A percentile compares a stretch with the other conserved stretches of the same genome.
Conservation (phyloP, 2,888 invertebrate species). For the Meta bourneti region DNA sequence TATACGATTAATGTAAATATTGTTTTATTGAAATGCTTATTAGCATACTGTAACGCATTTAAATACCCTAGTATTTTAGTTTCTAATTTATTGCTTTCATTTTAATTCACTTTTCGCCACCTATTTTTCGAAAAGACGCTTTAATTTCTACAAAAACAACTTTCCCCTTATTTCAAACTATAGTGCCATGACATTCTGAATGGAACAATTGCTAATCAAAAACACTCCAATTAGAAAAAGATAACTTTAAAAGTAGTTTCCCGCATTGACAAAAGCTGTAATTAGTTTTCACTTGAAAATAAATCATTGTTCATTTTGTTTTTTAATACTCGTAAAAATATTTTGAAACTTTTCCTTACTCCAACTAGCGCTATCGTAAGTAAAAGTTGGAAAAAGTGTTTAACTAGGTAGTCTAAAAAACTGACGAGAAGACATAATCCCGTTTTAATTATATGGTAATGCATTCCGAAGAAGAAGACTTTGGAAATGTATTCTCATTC, state of each 20-base stretch:
- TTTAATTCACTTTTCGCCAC: no score
- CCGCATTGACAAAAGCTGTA: neutral
- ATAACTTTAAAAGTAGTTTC: neutral
- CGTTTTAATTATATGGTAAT: conserved; percentile 51
- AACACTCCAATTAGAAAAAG: neutral
- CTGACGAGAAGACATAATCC: conserved; percentile 17
- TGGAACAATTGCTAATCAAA: neutral
- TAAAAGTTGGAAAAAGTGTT: neutral
- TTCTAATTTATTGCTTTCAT: no score
- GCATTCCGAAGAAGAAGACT: conserved; percentile 21
- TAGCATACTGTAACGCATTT: no score
- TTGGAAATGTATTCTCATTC: conserved; percentile 23
- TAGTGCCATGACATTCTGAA: no score
- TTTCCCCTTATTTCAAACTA: no score
- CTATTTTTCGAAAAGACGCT: no score
- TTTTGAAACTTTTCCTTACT: neutral
- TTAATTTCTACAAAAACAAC: no score
- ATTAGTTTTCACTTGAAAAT: neutral
- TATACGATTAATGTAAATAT: no score
- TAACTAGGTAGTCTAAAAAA: conserved; percentile 3
- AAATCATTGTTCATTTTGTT: neutral
- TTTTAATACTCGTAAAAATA: conserved; percentile 4
- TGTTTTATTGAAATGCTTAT: no score
- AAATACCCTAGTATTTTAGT: no score
- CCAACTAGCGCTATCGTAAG: neutral